These are phyloP conservation scores for Micropoecilia bifurca DNA, from an alignment of 2,797 vertebrate species.

Conservation along the genomic window DNA sequence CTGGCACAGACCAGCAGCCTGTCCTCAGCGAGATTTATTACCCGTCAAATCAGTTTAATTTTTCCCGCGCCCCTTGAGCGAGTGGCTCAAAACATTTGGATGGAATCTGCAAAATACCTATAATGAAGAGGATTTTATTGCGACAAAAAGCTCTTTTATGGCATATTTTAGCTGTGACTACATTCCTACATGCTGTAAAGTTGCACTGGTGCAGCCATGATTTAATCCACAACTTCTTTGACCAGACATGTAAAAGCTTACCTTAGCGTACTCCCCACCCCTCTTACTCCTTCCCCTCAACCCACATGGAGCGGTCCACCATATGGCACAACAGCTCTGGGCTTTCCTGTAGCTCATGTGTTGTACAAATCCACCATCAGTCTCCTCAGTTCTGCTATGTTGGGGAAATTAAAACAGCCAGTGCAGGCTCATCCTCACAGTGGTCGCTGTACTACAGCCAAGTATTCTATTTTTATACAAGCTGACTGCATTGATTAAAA, in stretches of 20 bases:
- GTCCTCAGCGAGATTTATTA: slow-evolving; percentile 9
- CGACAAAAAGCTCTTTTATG: slow-evolving; percentile 15
- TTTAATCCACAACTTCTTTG: slow-evolving; percentile 57
- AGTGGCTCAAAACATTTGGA: background rate
- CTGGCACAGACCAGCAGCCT: slow-evolving; percentile 34
- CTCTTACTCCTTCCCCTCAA: slow-evolving; percentile 9
- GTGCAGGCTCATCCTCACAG: slow-evolving; percentile 28
- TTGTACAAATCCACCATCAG: slow-evolving; percentile 70
- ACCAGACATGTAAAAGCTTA: slow-evolving; percentile 66
- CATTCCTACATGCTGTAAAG: slow-evolving; percentile 34
- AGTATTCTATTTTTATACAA: background rate
- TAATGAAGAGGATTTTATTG: background rate
- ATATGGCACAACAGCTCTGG: slow-evolving; percentile 80
- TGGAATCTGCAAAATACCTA: background rate
- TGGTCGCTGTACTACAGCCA: slow-evolving; percentile 14
- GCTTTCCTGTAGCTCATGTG: slow-evolving; percentile 70
- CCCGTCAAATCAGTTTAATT: background rate
- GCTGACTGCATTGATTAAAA: slow-evolving; percentile 70
- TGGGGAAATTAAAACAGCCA: slow-evolving; percentile 31
- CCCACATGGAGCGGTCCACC: slow-evolving; percentile 72
- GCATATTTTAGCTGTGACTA: slow-evolving; percentile 34
- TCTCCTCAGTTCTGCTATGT: slow-evolving; percentile 60
- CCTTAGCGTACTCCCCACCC: slow-evolving; percentile 33
- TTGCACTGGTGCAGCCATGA: slow-evolving; percentile 43
- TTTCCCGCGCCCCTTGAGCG: background rate